Evolutionary conservation across 2,888 invertebrate species (phyloP), one percentile per base, ranked within the genome.

Genomic region (Brachyopa scutellaris): DNA sequence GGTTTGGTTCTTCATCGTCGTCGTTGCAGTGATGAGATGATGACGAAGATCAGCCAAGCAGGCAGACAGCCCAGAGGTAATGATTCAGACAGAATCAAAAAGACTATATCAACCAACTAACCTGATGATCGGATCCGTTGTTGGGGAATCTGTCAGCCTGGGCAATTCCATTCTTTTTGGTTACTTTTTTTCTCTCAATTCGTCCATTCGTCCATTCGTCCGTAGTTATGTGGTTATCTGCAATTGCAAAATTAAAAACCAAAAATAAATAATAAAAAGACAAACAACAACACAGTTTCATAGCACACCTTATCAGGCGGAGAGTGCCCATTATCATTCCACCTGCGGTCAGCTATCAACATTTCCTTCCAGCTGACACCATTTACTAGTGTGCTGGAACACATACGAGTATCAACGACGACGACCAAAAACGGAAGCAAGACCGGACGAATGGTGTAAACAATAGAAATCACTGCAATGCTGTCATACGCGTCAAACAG

Each of bases 1-100:
- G 77, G 77, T 51, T 70, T 51, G 64, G 26, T 26, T 26, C n/a
- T n/a, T 72, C 49, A 49, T 55, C 40, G 67, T 49, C 70, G 26
- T 42, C 13, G 26, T 55, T 45, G 3, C 64, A 38, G 67, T 78
- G 83, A 83, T 78, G 83, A 78, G 83, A 83, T 83, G 83, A 83
- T 78, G 83, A 83, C 78, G 83, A 83, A 78, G 78, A 83, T 78
- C 83, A 78, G 83, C 76, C 83, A 83, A 57, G 57, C 83, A 83
- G 83, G 77, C 77, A 82, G 82, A 82, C 82, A 82, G 77, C 82
- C 70, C 70, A 82, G 53, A 82, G 77, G 82, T 82, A 82, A 82
- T 82, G 82, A 82, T 82, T 82, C 82, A 82, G 77, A 77, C 77
- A 66, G 77, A 66, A 82, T 82, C 82, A 42, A 33, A 64, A 70